Conservation (phyloP, 2,888 invertebrate genomes). For the Ptychoptera albimana region DNA sequence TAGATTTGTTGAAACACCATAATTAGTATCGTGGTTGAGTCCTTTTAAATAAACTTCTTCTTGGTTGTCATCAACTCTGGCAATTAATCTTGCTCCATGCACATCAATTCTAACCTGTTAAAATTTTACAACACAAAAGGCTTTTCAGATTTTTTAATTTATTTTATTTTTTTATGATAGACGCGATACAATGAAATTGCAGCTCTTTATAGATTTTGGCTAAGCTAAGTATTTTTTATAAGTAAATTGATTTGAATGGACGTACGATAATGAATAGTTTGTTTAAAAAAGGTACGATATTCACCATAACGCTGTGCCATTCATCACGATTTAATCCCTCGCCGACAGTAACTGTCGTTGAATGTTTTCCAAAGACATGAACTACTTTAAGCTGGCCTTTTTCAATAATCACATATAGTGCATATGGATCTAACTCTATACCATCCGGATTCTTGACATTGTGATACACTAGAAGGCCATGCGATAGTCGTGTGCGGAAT, state of each 20-base stretch:
- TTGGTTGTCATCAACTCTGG: conserved; percentile 68
- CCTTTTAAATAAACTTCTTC: conserved; percentile 73
- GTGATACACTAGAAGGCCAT: conserved; percentile 77
- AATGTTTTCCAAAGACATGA: conserved; percentile 77
- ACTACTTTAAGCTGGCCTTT: conserved; percentile 85
- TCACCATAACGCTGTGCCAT: conserved; percentile 76
- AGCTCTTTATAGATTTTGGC: too few relatives aligned
- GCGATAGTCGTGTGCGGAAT: conserved; percentile 74
- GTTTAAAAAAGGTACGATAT: conserved; percentile 10
- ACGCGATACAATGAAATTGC: background rate
- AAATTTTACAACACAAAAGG: background rate
- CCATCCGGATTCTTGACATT: conserved; percentile 77
- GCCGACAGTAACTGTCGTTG: conserved; percentile 69
- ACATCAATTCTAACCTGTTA: conserved; percentile 62
- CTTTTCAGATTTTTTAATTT: background rate
- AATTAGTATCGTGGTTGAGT: conserved; percentile 67
- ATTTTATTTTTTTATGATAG: background rate
- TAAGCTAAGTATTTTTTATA: too few relatives aligned
- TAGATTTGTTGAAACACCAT: conserved; percentile 71
- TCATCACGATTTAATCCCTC: conserved; percentile 76
- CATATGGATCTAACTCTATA: conserved; percentile 67
- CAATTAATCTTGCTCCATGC: conserved; percentile 66
- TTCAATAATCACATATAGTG: conserved; percentile 79
- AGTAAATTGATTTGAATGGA: background rate
- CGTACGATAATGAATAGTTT: background rate